Percentiles rank a stretch among this genome's conserved stretches.
Evolutionary conservation across 2,113 vertebrate genomes (phyloP).

Genomic region (Lanius ludovicianus): DNA sequence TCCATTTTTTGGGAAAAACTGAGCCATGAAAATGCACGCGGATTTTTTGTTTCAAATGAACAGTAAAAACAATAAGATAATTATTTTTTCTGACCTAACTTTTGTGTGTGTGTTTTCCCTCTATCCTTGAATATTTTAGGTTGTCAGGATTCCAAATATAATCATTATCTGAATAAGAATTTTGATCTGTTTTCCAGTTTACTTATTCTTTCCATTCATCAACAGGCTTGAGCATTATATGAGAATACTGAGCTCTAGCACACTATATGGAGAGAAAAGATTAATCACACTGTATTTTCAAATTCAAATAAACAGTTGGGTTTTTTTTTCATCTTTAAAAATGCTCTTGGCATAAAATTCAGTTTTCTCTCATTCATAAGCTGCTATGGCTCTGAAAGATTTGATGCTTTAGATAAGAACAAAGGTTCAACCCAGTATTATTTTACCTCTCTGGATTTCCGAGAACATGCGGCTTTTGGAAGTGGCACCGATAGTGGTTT

Average conservation of each 20-base stretch:
- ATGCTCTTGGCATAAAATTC: background rate
- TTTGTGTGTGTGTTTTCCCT: background rate
- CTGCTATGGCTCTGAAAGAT: background rate
- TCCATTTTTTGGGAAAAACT: background rate
- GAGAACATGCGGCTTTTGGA: constrained; percentile 50
- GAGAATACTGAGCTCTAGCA: background rate
- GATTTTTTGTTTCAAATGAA: background rate
- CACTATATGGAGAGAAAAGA: background rate
- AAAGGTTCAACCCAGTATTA: constrained; percentile 12
- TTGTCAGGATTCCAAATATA: background rate
- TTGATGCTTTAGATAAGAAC: background rate
- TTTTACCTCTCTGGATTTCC: constrained; percentile 44
- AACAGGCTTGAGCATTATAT: background rate
- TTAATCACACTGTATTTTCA: background rate
- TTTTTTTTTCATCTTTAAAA: background rate
- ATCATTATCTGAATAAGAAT: background rate
- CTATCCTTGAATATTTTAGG: constrained; percentile 17
- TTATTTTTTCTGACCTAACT: constrained; percentile 5
- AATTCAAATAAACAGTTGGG: background rate
- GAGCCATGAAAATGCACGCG: background rate
- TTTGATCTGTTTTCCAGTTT: constrained; percentile 22
- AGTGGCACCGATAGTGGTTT: constrained; percentile 5
- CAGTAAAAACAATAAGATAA: background rate
- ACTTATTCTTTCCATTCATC: background rate
- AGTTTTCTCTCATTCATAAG: background rate